Evolutionary conservation across 2,797 vertebrate species (phyloP).

Genomic region (Pagetopsis macropterus): DNA sequence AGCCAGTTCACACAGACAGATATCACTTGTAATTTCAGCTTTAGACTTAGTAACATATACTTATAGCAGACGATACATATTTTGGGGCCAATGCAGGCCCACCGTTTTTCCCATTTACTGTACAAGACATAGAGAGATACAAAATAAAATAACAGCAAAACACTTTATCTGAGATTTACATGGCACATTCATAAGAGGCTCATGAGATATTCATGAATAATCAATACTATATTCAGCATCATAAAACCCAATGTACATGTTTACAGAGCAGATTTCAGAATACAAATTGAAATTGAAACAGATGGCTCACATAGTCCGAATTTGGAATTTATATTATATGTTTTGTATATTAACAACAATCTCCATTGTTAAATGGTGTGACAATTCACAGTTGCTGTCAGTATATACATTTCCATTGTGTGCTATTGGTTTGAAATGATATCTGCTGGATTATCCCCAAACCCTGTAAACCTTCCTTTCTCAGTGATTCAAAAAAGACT

Average conservation of each 20-base stretch:
- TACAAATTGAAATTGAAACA: background rate
- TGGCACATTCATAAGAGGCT: conserved; percentile 57
- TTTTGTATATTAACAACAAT: no score
- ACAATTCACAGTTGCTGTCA: background rate
- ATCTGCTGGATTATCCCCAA: background rate
- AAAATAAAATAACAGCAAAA: conserved; percentile 20
- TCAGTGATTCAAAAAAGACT: background rate
- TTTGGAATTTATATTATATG: no score
- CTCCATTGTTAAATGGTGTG: background rate
- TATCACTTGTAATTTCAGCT: conserved; percentile 16
- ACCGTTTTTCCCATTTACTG: conserved; percentile 18
- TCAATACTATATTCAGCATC: conserved; percentile 20
- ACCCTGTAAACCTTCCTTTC: background rate
- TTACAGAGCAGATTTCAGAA: conserved; percentile 54
- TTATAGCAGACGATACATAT: conserved; percentile 24
- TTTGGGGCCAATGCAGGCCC: background rate
- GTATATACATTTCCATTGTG: background rate
- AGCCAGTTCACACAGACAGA: conserved; percentile 41
- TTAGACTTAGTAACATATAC: conserved; percentile 29
- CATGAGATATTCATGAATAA: conserved; percentile 38
- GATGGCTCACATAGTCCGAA: background rate
- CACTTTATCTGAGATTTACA: conserved; percentile 29
- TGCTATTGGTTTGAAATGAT: background rate
- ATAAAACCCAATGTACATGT: conserved; percentile 13
- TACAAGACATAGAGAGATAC: conserved; percentile 22